Base-by-base conservation (phyloP, 1,140 invertebrate species). In the Phortica variegata region DNA sequence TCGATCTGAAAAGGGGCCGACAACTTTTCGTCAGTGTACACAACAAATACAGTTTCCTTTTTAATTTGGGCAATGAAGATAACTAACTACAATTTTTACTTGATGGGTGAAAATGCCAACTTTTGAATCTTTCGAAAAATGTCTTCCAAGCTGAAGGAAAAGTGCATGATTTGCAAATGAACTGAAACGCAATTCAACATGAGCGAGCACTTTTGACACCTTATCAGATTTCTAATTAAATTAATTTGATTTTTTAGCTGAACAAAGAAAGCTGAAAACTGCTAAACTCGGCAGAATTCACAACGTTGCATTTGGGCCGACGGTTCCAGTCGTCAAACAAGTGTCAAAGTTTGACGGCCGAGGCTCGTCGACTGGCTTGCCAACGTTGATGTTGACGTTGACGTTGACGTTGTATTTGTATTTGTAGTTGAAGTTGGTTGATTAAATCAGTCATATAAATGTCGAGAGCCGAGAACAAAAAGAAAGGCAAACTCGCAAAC, bases 381-480 rank as follows among this genome's bases (percentile, higher is more conserved):
- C 29, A 12, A 31, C 13, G 33, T 36, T 36, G 33, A 7, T 36
- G 33, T 36, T 16, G 33, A 7, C 13, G 33, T 36, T 16, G 33
- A 7, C n/a, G 33, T 36, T 36, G 33, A 4, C 33, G 12, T n/a
- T 36, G 33, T 5, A 12, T 7, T 5, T 36, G 33, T 12, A 12
- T 36, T 36, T 13, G n/a, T 68, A 69, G 63, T 68, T 65, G 68
- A 69, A 68, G 65, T 68, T 62, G 63, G 65, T 65, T 68, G 63
- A 68, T 68, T 68, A 68, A 68, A 68, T 68, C 63, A 68, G 63
- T 68, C 65, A 68, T 68, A 69, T 65, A 68, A 69, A 65, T 60
- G 60, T 60, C 54, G 57, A 60, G 39, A 54, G 48, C 37, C 44
- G 10, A 55, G 29, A 44, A 51, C 3, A 42, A 43, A 47, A 32